These are phyloP conservation scores for Peromyscus californicus DNA, from an alignment of 2,113 vertebrate species.

Conservation along the genomic window DNA sequence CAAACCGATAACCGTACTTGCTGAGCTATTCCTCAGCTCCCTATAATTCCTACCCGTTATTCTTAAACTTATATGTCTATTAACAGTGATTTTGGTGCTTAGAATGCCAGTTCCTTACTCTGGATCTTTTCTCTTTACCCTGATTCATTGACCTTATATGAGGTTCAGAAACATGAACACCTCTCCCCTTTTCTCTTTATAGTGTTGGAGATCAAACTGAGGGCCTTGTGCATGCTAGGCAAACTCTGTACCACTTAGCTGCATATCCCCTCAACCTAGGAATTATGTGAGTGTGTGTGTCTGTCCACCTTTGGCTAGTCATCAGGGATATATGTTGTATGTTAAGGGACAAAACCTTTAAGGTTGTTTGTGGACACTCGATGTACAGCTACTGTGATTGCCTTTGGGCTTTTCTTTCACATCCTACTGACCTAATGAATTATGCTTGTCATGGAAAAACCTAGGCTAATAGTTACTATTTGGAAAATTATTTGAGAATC, in stretches of 20 bases:
- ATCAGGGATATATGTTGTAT: background rate
- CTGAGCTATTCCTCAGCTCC: background rate
- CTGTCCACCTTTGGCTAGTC: background rate
- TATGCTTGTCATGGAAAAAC: background rate
- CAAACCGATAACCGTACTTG: background rate
- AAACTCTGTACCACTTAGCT: background rate
- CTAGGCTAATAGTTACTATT: background rate
- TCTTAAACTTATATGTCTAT: background rate
- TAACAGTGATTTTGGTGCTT: slow-evolving; percentile 11
- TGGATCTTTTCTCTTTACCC: background rate
- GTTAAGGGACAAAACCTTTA: background rate
- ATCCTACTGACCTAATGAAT: background rate
- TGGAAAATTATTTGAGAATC: background rate
- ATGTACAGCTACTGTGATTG: background rate
- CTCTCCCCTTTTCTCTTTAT: background rate
- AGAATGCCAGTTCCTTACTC: background rate
- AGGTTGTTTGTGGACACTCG: background rate
- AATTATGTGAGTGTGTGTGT: background rate
- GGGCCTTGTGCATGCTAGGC: background rate
- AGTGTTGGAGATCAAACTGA: background rate
- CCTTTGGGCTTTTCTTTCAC: background rate
- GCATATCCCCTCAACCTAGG: background rate
- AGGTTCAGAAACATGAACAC: background rate
- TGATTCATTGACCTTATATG: background rate
- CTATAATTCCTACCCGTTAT: background rate